phyloP scores from a whole-genome alignment of 2,113 vertebrate genomes.

The Tyto alba region DNA sequence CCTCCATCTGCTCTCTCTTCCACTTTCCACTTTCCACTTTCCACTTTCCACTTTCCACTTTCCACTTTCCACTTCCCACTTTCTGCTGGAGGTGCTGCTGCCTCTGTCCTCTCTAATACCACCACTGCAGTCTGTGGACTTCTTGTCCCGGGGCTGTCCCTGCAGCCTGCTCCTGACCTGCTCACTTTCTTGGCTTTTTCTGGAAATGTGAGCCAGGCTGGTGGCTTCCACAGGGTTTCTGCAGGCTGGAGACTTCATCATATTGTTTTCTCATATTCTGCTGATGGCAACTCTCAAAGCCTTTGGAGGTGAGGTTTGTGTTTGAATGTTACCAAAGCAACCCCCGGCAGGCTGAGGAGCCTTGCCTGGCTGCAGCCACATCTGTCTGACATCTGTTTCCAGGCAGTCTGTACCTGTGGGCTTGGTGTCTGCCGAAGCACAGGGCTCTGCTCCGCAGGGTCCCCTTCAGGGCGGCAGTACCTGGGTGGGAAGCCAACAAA shows the following conservation, averaged over 20 bases:
- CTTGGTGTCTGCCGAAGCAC: background rate
- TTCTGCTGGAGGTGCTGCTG: background rate
- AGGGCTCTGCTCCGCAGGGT: background rate
- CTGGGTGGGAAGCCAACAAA: background rate
- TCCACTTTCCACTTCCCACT: background rate
- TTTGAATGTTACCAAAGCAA: background rate
- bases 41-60: background rate
- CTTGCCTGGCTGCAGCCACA: background rate
- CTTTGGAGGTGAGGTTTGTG: constrained; percentile 11
- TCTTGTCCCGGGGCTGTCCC: background rate
- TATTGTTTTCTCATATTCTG: rapidly evolving
- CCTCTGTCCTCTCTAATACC: background rate
- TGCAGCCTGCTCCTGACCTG: background rate
- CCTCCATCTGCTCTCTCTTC: background rate
- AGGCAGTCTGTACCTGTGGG: background rate
- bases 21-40: background rate
- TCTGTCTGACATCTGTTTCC: constrained; percentile 7
- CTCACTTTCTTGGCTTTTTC: background rate
- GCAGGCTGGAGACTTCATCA: background rate
- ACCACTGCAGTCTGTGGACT: background rate
- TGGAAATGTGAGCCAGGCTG: background rate
- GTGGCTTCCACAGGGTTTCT: background rate
- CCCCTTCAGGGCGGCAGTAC: background rate
- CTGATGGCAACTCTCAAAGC: background rate
- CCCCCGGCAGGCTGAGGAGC: background rate